Base-by-base conservation (phyloP, 2,797 vertebrate species). In the Danio choprae region DNA sequence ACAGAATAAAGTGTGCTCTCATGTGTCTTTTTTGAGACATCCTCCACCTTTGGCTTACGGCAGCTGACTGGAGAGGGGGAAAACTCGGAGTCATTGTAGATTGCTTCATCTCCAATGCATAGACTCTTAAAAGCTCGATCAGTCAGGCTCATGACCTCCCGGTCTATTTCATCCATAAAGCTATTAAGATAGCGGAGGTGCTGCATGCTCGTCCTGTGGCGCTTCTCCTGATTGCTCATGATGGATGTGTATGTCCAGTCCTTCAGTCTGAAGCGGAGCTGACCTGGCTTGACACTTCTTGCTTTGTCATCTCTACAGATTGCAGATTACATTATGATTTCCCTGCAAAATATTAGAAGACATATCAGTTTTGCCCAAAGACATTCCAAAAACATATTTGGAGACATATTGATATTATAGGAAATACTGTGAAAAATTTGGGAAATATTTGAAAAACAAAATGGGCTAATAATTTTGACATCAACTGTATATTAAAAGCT, bases 91-190 rank as follows among this genome's bases (percentile, higher is more conserved):
- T 96, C 96, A 2, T 94, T 93, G 87, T 96, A 96, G 71, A 95
- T 92, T 0, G 95, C 91, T 18, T 98, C 96, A 60, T 99, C 97
- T 62, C 97, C 97, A 73, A 99, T 88, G 59, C 97, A 99, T 59
- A 99, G 89, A 81, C 97, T 99, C 77, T 96, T 95, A 84, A 99
- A 99, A 15, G 98, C 97, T 15, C 98, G 90, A 63, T 97, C 98
- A 0, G 98, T 99, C 83, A 99, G 96, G 71, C 87, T 98, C 94
- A 97, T 97, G 63, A 99, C 98, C 85, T 99, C 98, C 10, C 95
- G 92, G 86, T 99, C 98, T 0, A 96, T 90, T 1, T 99, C 98
- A 4, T 99, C 97, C 94, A 98, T 95, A 60, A 97, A 91, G 40
- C 96, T 92, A 2, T 97, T 96, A 1, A 94, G 88, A 70, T 96